phyloP scores from a whole-genome alignment of 2,888 invertebrate species.

The Tillus elongatus region DNA sequence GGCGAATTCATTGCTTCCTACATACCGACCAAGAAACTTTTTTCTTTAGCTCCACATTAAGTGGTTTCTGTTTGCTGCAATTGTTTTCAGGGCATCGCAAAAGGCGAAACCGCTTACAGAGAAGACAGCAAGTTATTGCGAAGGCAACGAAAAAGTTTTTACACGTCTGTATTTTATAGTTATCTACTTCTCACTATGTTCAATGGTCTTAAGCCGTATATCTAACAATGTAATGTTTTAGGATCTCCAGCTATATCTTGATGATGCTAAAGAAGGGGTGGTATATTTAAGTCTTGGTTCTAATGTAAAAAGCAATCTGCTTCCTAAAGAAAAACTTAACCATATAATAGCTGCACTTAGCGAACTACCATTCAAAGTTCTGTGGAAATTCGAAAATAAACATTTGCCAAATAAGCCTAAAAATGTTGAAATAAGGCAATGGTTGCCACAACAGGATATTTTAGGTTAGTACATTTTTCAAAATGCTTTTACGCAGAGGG shows the following conservation, averaged over 20 bases:
- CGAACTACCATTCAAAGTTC: constrained; percentile 38
- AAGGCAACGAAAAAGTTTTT: too few species aligned
- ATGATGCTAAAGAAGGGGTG: constrained; percentile 34
- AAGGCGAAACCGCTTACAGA: too few species aligned
- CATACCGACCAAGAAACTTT: too few species aligned
- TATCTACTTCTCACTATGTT: too few species aligned
- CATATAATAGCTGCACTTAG: constrained; percentile 34
- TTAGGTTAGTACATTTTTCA: constrained; percentile 25
- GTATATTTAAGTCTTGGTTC: constrained; percentile 42
- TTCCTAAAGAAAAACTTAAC: constrained; percentile 30
- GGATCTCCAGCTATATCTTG: constrained; percentile 35
- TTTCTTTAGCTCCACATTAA: too few species aligned
- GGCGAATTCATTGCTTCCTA: too few species aligned
- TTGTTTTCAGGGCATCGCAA: too few species aligned
- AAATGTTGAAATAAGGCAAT: constrained; percentile 39
- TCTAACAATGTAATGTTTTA: too few species aligned
- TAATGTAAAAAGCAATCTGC: constrained; percentile 32
- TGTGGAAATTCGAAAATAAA: constrained; percentile 42
- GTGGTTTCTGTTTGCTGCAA: too few species aligned
- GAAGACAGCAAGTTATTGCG: too few species aligned
- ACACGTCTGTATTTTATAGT: too few species aligned
- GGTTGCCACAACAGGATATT: constrained; percentile 40
- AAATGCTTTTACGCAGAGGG: background rate
- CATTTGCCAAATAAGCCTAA: constrained; percentile 27
- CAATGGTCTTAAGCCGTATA: too few species aligned